Percentiles rank a stretch among this genome's conserved stretches.
phyloP scores from a whole-genome alignment of 2,113 vertebrate genomes.

The Nothobranchius furzeri region DNA sequence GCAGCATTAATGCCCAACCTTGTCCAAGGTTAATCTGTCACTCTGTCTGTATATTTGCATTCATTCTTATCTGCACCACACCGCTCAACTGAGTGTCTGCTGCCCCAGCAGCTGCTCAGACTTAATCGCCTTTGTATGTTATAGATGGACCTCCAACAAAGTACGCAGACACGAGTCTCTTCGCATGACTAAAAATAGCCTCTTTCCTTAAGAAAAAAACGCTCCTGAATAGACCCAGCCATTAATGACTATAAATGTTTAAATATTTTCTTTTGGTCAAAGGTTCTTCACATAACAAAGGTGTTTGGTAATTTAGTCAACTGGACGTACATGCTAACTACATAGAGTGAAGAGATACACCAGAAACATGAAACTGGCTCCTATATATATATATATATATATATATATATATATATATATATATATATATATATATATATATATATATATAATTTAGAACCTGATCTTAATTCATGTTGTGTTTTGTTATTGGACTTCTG shows the following conservation, averaged over 20 bases:
- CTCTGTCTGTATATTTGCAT: conserved; percentile 81
- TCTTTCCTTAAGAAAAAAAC: conserved; percentile 25
- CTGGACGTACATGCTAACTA: too few relatives aligned
- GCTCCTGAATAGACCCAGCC: conserved; percentile 16
- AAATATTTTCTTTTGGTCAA: background rate
- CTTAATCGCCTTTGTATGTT: conserved; percentile 81
- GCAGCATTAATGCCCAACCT: conserved; percentile 71
- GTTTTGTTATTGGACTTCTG: too few relatives aligned
- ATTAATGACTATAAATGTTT: too few relatives aligned
- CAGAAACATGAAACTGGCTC: too few relatives aligned
- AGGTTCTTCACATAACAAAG: background rate
- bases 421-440: too few relatives aligned
- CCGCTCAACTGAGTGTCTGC: conserved; percentile 74
- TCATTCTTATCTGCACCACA: conserved; percentile 79
- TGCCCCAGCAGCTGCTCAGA: conserved; percentile 65
- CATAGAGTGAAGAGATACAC: too few relatives aligned
- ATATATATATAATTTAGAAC: too few relatives aligned
- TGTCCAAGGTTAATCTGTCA: conserved; percentile 84
- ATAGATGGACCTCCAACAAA: conserved; percentile 72
- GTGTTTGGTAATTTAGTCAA: too few relatives aligned
- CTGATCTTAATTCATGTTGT: too few relatives aligned
- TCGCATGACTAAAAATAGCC: background rate
- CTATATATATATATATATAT: too few relatives aligned
- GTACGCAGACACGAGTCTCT: conserved; percentile 4
- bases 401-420: too few relatives aligned